Evolutionary conservation across 2,113 vertebrate species (phyloP).

Genomic region (Falcunculus frontatus): DNA sequence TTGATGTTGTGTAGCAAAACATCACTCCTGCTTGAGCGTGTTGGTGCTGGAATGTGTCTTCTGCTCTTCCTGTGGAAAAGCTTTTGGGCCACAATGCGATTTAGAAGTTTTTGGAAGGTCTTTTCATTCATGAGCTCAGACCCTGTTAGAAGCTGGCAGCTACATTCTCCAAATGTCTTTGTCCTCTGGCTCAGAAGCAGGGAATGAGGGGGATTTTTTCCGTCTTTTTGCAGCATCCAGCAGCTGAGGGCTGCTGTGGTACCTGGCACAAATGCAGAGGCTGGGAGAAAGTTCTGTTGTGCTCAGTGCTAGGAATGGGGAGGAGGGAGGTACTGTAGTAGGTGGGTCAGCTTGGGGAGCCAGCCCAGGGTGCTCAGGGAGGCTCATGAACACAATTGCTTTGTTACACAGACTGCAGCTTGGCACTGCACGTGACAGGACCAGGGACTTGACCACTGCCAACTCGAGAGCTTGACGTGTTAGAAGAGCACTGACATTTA

Average conservation of each 20-base stretch:
- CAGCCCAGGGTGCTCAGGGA: background rate
- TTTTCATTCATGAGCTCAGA: background rate
- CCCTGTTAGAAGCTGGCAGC: background rate
- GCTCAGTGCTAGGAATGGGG: background rate
- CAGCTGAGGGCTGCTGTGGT: background rate
- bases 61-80: background rate
- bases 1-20: background rate
- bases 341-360: background rate
- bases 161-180: background rate
- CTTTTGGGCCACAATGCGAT: background rate
- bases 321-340: background rate
- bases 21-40: background rate
- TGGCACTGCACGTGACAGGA: background rate
- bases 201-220: background rate
- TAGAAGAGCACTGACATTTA: background rate
- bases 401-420: no score
- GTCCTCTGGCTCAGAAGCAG: background rate
- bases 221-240: background rate
- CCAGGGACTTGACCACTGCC: background rate
- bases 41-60: background rate
- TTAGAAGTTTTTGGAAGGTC: slow-evolving; percentile 1
- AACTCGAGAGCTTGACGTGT: background rate
- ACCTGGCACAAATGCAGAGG: background rate
- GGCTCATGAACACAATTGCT: rapidly evolving
- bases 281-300: background rate